Evolutionary conservation across 2,797 vertebrate genomes (phyloP).

Genomic region (Scarus forsteni): DNA sequence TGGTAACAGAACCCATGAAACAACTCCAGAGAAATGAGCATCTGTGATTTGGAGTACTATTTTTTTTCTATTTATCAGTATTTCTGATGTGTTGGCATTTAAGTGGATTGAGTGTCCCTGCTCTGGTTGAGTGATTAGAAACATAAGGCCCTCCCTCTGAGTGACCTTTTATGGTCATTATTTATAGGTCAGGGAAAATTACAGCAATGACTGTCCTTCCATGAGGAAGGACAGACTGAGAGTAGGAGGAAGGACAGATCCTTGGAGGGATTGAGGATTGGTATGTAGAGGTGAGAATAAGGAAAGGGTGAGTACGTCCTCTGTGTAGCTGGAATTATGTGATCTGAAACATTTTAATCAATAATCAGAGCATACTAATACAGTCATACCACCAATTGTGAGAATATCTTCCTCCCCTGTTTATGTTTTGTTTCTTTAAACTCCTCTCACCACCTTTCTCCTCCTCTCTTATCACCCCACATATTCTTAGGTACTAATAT

Average conservation of each 20-base stretch:
- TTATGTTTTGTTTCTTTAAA: not conserved
- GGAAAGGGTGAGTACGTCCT: slow-evolving; percentile 59
- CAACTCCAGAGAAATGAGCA: too few species aligned
- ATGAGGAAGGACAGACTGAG: slow-evolving; percentile 18
- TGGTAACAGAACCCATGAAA: too few species aligned
- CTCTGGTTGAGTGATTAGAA: slow-evolving; percentile 59
- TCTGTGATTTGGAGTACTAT: too few species aligned
- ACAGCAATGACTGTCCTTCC: slow-evolving; percentile 50
- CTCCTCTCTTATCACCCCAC: slow-evolving; percentile 8
- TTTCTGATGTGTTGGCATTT: slow-evolving; percentile 49
- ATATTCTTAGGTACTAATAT: slow-evolving; percentile 24
- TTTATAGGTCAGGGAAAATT: slow-evolving; percentile 64
- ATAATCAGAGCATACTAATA: slow-evolving; percentile 72
- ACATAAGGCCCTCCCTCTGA: slow-evolving; percentile 29
- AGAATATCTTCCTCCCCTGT: slow-evolving; percentile 37
- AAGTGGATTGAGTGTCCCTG: slow-evolving; percentile 22
- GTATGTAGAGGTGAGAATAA: not conserved
- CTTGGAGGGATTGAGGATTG: too few species aligned
- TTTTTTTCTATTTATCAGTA: too few species aligned
- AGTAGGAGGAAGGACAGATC: not conserved
- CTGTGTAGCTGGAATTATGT: slow-evolving; percentile 53
- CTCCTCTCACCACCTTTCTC: not conserved
- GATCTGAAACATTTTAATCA: slow-evolving; percentile 75
- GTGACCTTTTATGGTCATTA: slow-evolving; percentile 69
- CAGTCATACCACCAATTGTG: slow-evolving; percentile 31